phyloP scores from a whole-genome alignment of 2,888 invertebrate species.

The Iphiclides podalirius region DNA sequence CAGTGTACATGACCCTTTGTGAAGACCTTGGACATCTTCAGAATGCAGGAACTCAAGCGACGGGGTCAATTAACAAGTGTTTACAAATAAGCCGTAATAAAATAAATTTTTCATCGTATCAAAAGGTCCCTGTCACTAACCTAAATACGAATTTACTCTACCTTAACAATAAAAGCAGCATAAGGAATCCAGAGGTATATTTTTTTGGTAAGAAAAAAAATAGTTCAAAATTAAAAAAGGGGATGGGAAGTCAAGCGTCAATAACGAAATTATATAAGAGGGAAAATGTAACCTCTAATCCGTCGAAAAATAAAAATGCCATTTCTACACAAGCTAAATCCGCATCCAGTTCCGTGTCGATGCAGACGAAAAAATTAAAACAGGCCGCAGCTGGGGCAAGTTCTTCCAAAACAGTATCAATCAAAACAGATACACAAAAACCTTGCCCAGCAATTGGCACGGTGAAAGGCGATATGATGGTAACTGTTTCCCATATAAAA shows the following conservation, averaged over 20 bases:
- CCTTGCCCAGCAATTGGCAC: slow-evolving; percentile 40
- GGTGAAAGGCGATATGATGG: slow-evolving; percentile 52
- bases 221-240: slow-evolving; percentile 35
- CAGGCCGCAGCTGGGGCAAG: slow-evolving; percentile 36
- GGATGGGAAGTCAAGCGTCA: slow-evolving; percentile 50
- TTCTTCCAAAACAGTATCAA: slow-evolving; percentile 48
- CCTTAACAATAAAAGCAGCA: slow-evolving; percentile 26
- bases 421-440: slow-evolving; percentile 42
- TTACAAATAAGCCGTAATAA: slow-evolving; percentile 47
- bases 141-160: slow-evolving; percentile 25
- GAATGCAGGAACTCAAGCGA: slow-evolving; percentile 64
- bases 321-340: slow-evolving; percentile 15
- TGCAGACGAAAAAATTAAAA: slow-evolving; percentile 39
- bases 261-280: slow-evolving; percentile 29
- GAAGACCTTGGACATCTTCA: slow-evolving; percentile 40
- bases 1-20: slow-evolving; percentile 58
- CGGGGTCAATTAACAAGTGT: slow-evolving; percentile 68
- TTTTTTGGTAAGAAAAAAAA: slow-evolving; percentile 55
- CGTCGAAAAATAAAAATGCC: slow-evolving; percentile 22
- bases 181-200: slow-evolving; percentile 49
- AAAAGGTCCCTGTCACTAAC: background rate
- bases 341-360: slow-evolving; percentile 25
- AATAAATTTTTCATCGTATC: slow-evolving; percentile 2
- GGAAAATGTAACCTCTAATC: slow-evolving; percentile 29
- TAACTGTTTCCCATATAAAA: slow-evolving; percentile 61